These are phyloP conservation scores for Drosophila mettleri DNA, from an alignment of 2,888 invertebrate genomes.

Conservation along the genomic window DNA sequence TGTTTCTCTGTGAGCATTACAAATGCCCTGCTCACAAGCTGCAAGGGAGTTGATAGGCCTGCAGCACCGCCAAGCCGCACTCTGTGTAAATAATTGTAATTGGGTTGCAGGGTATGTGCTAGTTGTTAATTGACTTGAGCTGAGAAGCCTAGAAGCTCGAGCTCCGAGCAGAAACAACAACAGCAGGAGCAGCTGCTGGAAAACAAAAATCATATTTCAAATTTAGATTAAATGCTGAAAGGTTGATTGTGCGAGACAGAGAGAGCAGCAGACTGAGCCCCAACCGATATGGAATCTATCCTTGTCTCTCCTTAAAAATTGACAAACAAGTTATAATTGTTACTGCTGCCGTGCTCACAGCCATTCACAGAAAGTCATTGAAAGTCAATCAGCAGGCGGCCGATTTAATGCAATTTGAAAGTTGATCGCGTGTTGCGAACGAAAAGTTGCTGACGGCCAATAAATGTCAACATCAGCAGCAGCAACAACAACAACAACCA, in stretches of 20 bases:
- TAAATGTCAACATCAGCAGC: conserved; percentile 64
- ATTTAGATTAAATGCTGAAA: conserved; percentile 20
- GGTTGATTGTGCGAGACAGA: conserved; percentile 14
- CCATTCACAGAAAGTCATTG: conserved; percentile 9
- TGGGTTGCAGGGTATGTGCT: conserved; percentile 10
- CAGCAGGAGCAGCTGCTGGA: conserved; percentile 18
- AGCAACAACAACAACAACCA: conserved; percentile 24
- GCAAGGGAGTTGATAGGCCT: neutral
- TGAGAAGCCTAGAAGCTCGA: neutral
- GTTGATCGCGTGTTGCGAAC: conserved; percentile 66
- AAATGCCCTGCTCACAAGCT: neutral
- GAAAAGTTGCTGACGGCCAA: conserved; percentile 69
- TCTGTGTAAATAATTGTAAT: too few species aligned
- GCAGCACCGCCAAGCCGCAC: too few species aligned
- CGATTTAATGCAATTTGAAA: conserved; percentile 50
- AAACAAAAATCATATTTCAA: conserved; percentile 22
- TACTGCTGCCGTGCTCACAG: neutral
- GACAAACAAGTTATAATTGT: neutral
- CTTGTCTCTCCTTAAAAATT: neutral
- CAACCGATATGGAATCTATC: too few species aligned
- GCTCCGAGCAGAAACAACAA: neutral
- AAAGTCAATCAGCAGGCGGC: conserved; percentile 51
- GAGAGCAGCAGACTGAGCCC: neutral
- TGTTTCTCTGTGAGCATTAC: neutral
- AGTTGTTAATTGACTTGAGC: neutral